Evolutionary conservation across 2,113 vertebrate species (phyloP).

Genomic region (Serinus canaria): DNA sequence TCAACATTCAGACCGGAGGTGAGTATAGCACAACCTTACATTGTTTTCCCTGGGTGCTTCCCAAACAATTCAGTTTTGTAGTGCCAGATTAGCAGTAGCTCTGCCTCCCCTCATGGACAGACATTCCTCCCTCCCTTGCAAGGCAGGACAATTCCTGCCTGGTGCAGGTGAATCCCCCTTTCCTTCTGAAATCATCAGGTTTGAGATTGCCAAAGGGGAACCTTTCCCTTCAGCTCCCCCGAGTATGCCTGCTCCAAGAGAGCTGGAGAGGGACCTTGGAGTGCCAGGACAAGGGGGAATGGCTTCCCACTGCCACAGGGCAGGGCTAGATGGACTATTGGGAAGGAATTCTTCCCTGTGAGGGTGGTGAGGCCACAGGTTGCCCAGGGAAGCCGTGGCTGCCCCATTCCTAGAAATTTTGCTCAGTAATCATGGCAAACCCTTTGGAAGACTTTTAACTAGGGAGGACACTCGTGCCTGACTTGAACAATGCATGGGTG

Average conservation of each 20-base stretch:
- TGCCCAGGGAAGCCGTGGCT: background rate
- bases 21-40: background rate
- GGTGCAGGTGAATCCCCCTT: background rate
- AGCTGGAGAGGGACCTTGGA: background rate
- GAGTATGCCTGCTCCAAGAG: background rate
- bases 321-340: background rate
- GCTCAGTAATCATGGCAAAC: background rate
- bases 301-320: background rate
- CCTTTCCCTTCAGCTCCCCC: background rate
- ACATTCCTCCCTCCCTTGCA: background rate
- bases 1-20: background rate
- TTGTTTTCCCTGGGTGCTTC: background rate
- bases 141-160: background rate
- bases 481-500: background rate
- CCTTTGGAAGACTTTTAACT: background rate
- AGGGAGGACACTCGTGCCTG: rapidly evolving
- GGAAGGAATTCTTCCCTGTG: background rate
- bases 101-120: background rate
- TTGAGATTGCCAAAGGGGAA: background rate
- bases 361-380: background rate
- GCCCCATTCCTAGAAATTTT: background rate
- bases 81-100: background rate
- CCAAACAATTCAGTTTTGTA: background rate
- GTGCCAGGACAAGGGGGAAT: background rate
- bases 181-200: background rate